Percentiles rank a stretch among this genome's conserved stretches.
These are phyloP conservation scores for Pseudeuparius sepicola DNA, from an alignment of 2,888 invertebrate genomes.

Conservation along the genomic window DNA sequence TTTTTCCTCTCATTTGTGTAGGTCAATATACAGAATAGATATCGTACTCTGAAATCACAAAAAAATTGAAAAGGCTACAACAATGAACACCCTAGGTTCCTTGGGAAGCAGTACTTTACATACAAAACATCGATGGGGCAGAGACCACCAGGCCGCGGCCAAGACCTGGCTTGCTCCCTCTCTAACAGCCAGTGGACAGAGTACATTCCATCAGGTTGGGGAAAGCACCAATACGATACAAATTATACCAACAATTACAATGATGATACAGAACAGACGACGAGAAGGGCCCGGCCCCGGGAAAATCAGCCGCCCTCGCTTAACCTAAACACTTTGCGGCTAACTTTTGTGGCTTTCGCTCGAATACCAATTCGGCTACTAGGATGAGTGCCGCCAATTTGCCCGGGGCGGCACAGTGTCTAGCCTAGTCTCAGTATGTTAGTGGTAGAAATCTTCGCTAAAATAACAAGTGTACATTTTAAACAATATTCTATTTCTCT, in stretches of 20 bases:
- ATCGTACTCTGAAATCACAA: conserved; percentile 39
- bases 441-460: conserved; percentile 39
- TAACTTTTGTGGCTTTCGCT: too few species aligned
- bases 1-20: conserved; percentile 38
- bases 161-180: too few species aligned
- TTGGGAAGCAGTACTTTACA: conserved; percentile 39
- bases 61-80: conserved; percentile 41
- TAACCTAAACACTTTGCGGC: too few species aligned
- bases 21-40: conserved; percentile 40
- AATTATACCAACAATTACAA: conserved; percentile 24
- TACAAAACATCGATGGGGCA: conserved; percentile 21
- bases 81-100: conserved; percentile 43
- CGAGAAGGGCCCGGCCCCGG: too few species aligned
- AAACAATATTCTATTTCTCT: conserved; percentile 40
- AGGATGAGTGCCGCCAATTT: too few species aligned
- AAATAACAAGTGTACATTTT: conserved; percentile 41
- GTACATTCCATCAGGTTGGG: conserved; percentile 37
- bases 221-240: conserved; percentile 39
- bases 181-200: conserved; percentile 38
- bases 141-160: too few species aligned
- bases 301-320: too few species aligned
- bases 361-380: too few species aligned
- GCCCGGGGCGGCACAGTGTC: too few species aligned
- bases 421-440: conserved; percentile 35
- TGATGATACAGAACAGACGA: conserved; percentile 22